phyloP scores from a whole-genome alignment of 2,113 vertebrate species.

The Bothrops jararaca region DNA sequence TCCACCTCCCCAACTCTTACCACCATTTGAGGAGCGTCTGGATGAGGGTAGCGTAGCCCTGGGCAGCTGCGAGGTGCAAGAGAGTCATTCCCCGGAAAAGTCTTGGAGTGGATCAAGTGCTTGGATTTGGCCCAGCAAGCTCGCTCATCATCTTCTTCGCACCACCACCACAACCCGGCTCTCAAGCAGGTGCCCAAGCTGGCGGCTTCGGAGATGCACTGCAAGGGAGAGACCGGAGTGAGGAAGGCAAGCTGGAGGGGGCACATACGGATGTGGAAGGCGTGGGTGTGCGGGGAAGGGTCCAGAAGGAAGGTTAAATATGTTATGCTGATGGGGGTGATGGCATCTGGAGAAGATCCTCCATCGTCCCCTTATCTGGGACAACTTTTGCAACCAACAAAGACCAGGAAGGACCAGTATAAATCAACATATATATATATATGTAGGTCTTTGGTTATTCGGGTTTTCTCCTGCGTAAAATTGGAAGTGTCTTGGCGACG shows the following conservation, averaged over 20 bases:
- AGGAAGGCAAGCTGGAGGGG: neutral
- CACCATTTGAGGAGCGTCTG: conserved; percentile 99
- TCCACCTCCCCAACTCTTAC: conserved; percentile 69
- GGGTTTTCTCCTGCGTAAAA: no score
- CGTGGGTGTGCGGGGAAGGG: neutral
- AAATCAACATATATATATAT: no score
- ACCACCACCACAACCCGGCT: conserved; percentile 95
- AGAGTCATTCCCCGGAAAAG: conserved; percentile 98
- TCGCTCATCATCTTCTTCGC: conserved; percentile 99
- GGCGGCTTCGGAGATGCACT: conserved; percentile 80
- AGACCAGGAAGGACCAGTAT: no score
- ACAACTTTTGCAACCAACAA: no score
- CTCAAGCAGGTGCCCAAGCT: conserved; percentile 92
- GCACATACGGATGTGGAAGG: neutral
- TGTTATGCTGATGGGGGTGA: neutral
- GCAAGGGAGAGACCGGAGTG: conserved; percentile 11
- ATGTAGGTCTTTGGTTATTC: no score
- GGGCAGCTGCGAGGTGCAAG: conserved; percentile 92
- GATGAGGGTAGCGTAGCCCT: conserved; percentile 97
- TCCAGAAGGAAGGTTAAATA: neutral
- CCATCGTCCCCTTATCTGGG: neutral
- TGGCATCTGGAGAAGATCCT: neutral
- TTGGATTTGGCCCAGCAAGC: conserved; percentile 99
- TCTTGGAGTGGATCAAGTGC: conserved; percentile 98
- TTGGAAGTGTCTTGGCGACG: no score